Evolutionary conservation across 2,888 invertebrate genomes (phyloP), one percentile per base, ranked within the genome.

Genomic region (Cantharis rufa): DNA sequence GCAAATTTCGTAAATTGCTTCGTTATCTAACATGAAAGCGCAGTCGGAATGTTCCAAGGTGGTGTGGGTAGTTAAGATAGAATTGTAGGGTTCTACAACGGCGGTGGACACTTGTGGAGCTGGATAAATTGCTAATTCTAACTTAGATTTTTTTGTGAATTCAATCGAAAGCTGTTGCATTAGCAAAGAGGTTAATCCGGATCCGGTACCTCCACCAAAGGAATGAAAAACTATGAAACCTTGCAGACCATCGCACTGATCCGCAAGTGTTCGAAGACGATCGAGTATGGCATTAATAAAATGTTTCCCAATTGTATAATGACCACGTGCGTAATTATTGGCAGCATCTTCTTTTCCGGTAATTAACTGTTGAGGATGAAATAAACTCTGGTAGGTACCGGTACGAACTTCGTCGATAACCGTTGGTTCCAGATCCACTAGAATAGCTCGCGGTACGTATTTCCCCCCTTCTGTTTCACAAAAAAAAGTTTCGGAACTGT

Each of bases 261-360:
- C 92, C 1, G 94, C 90, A 81, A 94, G 88, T 84, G 93, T 94
- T 76, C 93, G 88, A 76, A 94, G 89, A 48, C 94, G 88, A 82
- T 93, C 91, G 86, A 92, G 90, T 1, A 93, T 93, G 2, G 91
- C 91, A 92, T 71, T 94, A 91, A 70, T 94, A 90, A 84, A 94
- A 94, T 64, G 92, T 92, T 72, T 71, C 21, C 78, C 76, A 61
- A 76, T 92, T 72, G 95, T 93, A 88, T 95, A 94, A 85, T 94
- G 94, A 3, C 96, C 95, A 24, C 95, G 91, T 0, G 95, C 95
- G 85, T 95, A 95, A 88, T 95, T 95, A 87, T 95, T 95, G 13
- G 95, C 95, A 2, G 95, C 95, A 86, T 95, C 95, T 86, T 95
- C 95, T 85, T 95, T 95, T 78, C 95, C 95, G 3, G 92, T 93